These are phyloP conservation scores for Pharmacophagus antenor DNA, from an alignment of 2,888 invertebrate species.

Conservation along the genomic window DNA sequence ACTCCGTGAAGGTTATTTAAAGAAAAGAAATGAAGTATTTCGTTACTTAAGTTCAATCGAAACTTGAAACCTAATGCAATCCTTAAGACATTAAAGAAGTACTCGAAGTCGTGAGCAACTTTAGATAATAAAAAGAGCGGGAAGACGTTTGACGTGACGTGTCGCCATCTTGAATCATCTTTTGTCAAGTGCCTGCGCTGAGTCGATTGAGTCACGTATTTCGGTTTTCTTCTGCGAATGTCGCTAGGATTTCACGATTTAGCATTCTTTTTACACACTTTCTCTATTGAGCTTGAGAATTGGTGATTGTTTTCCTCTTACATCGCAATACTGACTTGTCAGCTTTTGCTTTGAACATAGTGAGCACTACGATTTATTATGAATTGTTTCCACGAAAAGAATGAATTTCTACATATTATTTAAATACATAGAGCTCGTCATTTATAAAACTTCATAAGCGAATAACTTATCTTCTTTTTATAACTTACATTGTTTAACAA, in stretches of 20 bases:
- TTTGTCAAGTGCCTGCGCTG: constrained; percentile 57
- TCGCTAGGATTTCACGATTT: constrained; percentile 40
- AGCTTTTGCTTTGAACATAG: not conserved
- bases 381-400: not conserved
- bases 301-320: constrained; percentile 10
- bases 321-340: constrained; percentile 2
- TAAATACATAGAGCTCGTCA: too few species aligned
- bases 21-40: constrained; percentile 34
- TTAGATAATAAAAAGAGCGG: constrained; percentile 36
- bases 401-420: too few species aligned
- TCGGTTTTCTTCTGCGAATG: constrained; percentile 61
- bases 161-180: constrained; percentile 63
- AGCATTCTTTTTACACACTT: constrained; percentile 42
- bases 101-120: constrained; percentile 5
- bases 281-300: constrained; percentile 32
- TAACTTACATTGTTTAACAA: too few species aligned
- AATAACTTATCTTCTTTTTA: too few species aligned
- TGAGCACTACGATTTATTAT: not conserved
- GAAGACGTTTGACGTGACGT: constrained; percentile 51
- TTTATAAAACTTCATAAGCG: too few species aligned
- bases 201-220: constrained; percentile 68
- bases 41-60: not conserved
- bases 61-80: not conserved
- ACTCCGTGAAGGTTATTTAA: too few species aligned
- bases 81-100: not conserved